Base-by-base conservation (phyloP, 2,797 vertebrate species). In the Potorous gilbertii region DNA sequence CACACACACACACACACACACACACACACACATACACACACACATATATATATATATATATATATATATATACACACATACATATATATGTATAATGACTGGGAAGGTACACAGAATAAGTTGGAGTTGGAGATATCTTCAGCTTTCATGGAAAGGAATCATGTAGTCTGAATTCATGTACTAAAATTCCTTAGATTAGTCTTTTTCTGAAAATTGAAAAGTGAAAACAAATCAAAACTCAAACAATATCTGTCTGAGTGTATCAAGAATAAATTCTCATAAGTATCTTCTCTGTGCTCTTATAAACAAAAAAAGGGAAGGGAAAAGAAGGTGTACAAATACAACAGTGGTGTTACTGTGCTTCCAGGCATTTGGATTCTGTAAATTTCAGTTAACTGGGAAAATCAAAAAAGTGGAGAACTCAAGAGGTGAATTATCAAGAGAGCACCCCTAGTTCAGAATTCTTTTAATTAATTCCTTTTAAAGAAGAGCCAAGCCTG, bases 401-500 rank as follows among this genome's bases (percentile, higher is more conserved):
- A 54, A 94, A 97, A 93, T 93, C 0, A 95, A 94, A 66, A 81
- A 28, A 28, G 5, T 52, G 12, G 93, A 57, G 46, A 16, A 59
- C n/a, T 55, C 62, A 94, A 54, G 54, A 95, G 52, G 92, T 96
- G 6, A 98, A 93, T 54, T 57, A 92, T 87, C 55, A 95, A 28
- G 92, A 92, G 50, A 97, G 34, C 9, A 81, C 1, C 94, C 55
- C 93, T 8, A 55, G 1, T 56, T 97, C 54, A 52, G 55, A 91
- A 81, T 93, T 27, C 0, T 52, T 93, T 12, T n/a, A 96, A 93
- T 1, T 40, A 90, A 96, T 96, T 98, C 96, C 50, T 66, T 93
- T 97, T 97, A 34, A 74, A 95, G 97, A 96, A 1, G 21, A 91
- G 34, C 3, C n/a, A 81, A 31, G 1, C 40, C 74, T 27, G 74